A percentile compares a stretch with the other conserved stretches of the same genome.
Conservation (phyloP, 2,113 vertebrate genomes). For the Telmatochromis sp. region DNA sequence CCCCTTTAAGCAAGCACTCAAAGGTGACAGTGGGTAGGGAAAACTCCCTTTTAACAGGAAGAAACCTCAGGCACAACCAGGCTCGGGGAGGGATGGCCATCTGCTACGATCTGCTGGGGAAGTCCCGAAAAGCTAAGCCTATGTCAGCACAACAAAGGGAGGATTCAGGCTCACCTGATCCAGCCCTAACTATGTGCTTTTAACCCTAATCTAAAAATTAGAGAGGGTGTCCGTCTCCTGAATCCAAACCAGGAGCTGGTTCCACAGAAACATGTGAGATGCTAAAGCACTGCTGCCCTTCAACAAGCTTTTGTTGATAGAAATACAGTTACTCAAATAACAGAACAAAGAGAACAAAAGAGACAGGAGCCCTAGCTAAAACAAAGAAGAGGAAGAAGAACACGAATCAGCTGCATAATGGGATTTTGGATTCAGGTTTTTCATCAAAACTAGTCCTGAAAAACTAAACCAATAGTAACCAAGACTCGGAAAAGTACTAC, state of each 20-base stretch:
- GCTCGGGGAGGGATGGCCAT: not conserved
- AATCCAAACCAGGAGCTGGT: not conserved
- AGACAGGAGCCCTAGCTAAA: not conserved
- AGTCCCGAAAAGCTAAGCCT: not conserved
- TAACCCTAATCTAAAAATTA: not conserved
- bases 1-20: not conserved
- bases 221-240: not conserved
- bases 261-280: not conserved
- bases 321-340: not conserved
- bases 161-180: not conserved
- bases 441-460: not conserved
- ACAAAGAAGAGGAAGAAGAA: not conserved
- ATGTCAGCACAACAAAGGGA: not conserved
- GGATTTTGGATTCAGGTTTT: not conserved
- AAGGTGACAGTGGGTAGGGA: not conserved
- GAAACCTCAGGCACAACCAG: not conserved
- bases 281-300: not conserved
- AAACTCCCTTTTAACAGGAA: not conserved
- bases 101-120: not conserved
- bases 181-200: not conserved
- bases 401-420: not conserved
- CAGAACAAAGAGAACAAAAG: not conserved
- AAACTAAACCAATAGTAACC: not conserved
- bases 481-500: not conserved
- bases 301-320: not conserved